Percentiles rank a stretch among this genome's conserved stretches.
Conservation (phyloP, 2,797 vertebrate species). For the Etheostoma nigrum region DNA sequence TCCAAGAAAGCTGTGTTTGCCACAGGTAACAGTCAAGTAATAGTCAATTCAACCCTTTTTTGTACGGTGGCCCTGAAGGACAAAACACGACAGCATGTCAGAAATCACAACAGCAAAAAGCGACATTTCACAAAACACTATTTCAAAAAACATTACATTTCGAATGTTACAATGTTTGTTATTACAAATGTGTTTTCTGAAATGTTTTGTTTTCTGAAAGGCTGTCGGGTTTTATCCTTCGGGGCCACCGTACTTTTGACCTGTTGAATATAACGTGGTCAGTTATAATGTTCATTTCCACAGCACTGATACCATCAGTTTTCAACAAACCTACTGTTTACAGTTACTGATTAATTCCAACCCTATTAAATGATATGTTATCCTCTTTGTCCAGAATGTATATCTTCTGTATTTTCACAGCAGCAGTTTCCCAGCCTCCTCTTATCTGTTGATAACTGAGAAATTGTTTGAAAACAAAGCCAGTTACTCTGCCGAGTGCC, state of each 20-base stretch:
- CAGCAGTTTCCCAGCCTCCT: too few relatives aligned
- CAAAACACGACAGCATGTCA: too few relatives aligned
- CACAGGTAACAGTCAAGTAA: constrained; percentile 84
- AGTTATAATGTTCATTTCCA: neutral
- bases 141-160: too few relatives aligned
- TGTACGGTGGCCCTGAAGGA: too few relatives aligned
- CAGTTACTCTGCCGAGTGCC: neutral
- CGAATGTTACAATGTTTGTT: too few relatives aligned
- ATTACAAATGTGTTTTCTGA: too few relatives aligned
- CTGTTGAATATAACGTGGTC: neutral
- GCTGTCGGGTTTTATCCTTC: too few relatives aligned
- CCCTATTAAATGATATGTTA: neutral
- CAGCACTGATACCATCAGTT: neutral
- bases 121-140: too few relatives aligned
- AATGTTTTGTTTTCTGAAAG: too few relatives aligned
- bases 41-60: neutral
- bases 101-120: too few relatives aligned
- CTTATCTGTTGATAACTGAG: neutral
- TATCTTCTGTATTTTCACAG: neutral
- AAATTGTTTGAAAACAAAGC: neutral
- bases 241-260: neutral
- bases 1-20: constrained; percentile 95
- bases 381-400: neutral
- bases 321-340: neutral
- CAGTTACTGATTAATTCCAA: neutral